Conservation (phyloP, 53 echinoderm and acorn worm genomes). For the Luidia sarsii region DNA sequence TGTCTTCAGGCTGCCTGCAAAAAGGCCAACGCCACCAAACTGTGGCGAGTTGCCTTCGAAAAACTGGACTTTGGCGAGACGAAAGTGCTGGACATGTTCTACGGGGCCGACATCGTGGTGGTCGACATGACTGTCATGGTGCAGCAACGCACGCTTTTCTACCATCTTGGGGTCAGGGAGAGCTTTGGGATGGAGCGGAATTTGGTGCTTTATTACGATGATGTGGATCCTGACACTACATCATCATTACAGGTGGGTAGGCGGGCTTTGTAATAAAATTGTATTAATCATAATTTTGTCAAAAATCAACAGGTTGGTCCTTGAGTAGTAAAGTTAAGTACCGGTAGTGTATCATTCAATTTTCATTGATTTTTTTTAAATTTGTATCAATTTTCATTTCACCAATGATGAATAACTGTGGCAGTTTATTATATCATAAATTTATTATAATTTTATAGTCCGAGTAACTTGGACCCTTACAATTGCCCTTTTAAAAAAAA, state of each 20-base stretch:
- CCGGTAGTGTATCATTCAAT: no score
- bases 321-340: no score
- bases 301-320: no score
- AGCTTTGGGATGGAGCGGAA: conserved; percentile 95
- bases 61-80: conserved; percentile 98
- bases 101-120: conserved; percentile 88
- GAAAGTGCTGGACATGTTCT: conserved; percentile 85
- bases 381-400: no score
- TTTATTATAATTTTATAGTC: no score
- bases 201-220: conserved; percentile 84
- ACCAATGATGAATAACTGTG: no score
- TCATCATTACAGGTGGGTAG: conserved; percentile 80
- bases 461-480: no score
- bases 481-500: no score
- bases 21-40: conserved; percentile 35
- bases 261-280: no score
- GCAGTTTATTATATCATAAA: no score
- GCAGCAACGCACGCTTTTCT: conserved; percentile 88
- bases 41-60: conserved; percentile 73
- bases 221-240: conserved; percentile 73
- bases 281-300: no score
- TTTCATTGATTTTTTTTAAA: no score
- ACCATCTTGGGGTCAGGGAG: conserved; percentile 96
- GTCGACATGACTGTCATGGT: conserved; percentile 88
- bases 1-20: conserved; percentile 55